Evolutionary conservation across 2,113 vertebrate species (phyloP), one percentile per base, ranked within the genome.

Genomic region (Callocephalon fimbriatum): DNA sequence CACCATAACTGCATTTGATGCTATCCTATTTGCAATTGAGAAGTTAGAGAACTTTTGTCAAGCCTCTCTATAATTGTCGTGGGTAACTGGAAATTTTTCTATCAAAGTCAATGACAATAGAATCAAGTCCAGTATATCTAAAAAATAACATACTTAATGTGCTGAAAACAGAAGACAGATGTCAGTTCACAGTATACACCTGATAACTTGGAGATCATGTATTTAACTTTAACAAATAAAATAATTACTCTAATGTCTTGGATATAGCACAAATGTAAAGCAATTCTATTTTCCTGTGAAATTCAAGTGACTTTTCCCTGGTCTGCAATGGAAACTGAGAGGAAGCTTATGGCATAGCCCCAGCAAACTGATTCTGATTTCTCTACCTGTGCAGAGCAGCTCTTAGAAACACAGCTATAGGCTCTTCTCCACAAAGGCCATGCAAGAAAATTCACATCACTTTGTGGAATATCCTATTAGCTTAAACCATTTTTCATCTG

Each of bases 171-270:
- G 54, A 53, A 2, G 67, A 21, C 10, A 44, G 20, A 32, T 37
- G 35, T 61, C 45, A 73, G 12, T 16, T 90, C 26, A 72, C 35
- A 82, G 20, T 4, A 3, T 29, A 47, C 10, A 47, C 8, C 8
- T 71, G 29, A 37, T 27, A 42, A 44, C 21, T 37, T 48, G 15
- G 16, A 70, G 37, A 70, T 44, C 18, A 26, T 1, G 1, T 40
- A 25, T 71, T 90, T 68, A 92, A 70, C 3, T 32, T 32, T 61
- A 70, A 37, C 7, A 6, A 83, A 68, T 62, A 40, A 77, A 65
- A 76, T 0, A 80, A 72, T 5, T 1, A n/a, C 17, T 58, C 9
- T 29, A 42, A 2, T 6, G 3, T 65, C 26, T 15, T 44, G 2
- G 27, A 9, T 48, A 18, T 14, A 61, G 50, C 9, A 50, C 3